Evolutionary conservation across 1,140 invertebrate species (phyloP).

Genomic region (Tachypleus tridentatus): DNA sequence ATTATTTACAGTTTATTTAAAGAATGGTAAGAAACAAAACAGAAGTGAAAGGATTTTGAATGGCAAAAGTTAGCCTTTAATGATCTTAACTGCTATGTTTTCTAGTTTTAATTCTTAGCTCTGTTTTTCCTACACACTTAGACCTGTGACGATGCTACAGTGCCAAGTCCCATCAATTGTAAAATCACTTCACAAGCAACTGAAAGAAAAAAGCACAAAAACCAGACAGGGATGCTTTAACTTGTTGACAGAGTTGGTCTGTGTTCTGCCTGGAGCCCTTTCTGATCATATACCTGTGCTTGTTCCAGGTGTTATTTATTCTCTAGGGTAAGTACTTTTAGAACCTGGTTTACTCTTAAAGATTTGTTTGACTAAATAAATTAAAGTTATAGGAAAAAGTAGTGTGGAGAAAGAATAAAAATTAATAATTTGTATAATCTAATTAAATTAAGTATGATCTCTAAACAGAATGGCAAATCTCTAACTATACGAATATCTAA

Average conservation of each 20-base stretch:
- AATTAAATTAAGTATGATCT: background rate
- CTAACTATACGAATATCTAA: background rate
- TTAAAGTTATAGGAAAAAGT: no score
- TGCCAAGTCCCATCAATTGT: conserved; percentile 60
- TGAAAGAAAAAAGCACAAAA: conserved; percentile 90
- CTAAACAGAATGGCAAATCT: background rate
- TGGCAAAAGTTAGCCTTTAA: no score
- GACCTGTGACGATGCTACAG: conserved; percentile 29
- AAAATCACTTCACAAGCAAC: conserved; percentile 72
- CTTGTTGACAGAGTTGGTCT: conserved; percentile 77
- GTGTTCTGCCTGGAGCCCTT: conserved; percentile 76
- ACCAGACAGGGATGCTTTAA: conserved; percentile 83
- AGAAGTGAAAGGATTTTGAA: background rate
- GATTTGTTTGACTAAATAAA: conserved; percentile 1
- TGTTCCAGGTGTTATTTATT: conserved; percentile 82
- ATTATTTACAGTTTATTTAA: no score
- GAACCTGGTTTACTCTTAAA: conserved; percentile 7
- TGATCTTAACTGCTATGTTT: no score
- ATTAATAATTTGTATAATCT: no score
- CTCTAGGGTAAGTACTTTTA: conserved; percentile 48
- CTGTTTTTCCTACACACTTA: conserved; percentile 1
- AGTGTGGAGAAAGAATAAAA: no score
- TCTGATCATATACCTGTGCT: conserved; percentile 69
- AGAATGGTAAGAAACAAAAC: conserved; percentile 3
- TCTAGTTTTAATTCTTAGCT: background rate